Evolutionary conservation across 2,113 vertebrate species (phyloP).

Genomic region (Brachionichthys hirsutus): DNA sequence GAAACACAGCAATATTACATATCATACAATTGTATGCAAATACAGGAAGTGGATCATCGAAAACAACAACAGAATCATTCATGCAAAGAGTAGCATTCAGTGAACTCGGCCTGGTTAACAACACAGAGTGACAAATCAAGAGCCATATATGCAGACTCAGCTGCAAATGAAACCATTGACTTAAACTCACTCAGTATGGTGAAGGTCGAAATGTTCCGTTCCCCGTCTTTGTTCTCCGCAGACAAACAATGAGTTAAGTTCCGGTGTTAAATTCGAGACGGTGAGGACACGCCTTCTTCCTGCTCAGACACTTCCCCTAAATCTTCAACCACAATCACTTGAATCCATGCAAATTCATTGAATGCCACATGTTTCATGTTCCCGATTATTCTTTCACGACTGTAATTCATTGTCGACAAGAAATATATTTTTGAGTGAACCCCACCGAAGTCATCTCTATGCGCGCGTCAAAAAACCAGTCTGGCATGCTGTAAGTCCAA

Average conservation of each 20-base stretch:
- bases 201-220: slow-evolving; percentile 25
- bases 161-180: neutral
- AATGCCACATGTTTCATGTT: no score
- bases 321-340: neutral
- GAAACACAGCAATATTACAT: no score
- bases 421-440: no score
- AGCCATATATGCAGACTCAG: neutral
- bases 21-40: neutral
- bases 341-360: no score
- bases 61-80: neutral
- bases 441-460: no score
- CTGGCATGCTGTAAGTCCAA: no score
- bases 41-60: neutral
- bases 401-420: no score
- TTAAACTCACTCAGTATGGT: slow-evolving; percentile 59
- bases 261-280: slow-evolving; percentile 41
- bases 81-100: neutral
- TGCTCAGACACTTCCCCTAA: neutral
- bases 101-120: neutral
- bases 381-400: no score
- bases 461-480: no score
- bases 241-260: neutral
- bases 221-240: slow-evolving; percentile 4
- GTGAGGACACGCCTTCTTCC: slow-evolving; percentile 44
- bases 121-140: neutral